A percentile compares a stretch with the other conserved stretches of the same genome.
Evolutionary conservation across 1,140 invertebrate species (phyloP).

Genomic region (Pseudomyrmex dendroicus): DNA sequence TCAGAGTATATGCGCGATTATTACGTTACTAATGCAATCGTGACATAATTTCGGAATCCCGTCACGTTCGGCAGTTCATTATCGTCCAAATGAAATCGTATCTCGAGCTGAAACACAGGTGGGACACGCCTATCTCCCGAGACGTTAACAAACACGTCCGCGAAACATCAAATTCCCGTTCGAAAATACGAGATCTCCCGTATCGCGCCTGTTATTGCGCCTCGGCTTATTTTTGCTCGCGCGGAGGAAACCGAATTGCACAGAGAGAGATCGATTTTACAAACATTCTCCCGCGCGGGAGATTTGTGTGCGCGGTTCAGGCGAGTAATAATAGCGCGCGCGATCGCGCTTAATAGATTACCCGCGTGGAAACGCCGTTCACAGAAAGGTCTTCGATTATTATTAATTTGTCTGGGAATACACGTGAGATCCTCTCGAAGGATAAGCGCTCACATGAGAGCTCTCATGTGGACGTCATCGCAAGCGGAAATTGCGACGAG

Average conservation of each 20-base stretch:
- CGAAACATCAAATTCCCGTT: constrained; percentile 17
- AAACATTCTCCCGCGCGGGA: not conserved
- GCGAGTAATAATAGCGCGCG: constrained; percentile 19
- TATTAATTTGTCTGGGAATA: too few relatives aligned
- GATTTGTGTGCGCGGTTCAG: not conserved
- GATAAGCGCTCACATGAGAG: too few relatives aligned
- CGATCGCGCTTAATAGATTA: too few relatives aligned
- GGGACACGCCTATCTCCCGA: not conserved
- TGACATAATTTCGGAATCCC: not conserved
- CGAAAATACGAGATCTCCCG: constrained; percentile 18
- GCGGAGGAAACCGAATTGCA: not conserved
- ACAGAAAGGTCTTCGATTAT: too few relatives aligned
- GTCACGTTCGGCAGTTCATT: constrained; percentile 7
- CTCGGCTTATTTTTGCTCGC: constrained; percentile 20
- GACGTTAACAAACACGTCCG: constrained; percentile 20
- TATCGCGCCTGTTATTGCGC: not conserved
- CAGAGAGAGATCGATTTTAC: constrained; percentile 20
- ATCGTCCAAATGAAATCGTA: not conserved
- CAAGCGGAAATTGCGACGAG: too few relatives aligned
- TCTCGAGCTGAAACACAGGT: constrained; percentile 6
- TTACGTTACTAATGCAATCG: not conserved
- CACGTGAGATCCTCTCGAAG: too few relatives aligned
- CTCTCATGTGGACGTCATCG: too few relatives aligned
- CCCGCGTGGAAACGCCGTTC: too few relatives aligned
- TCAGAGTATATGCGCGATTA: not conserved